Percentiles rank a stretch among this genome's conserved stretches.
These are phyloP conservation scores for Microctonus aethiopoides DNA, from an alignment of 2,888 invertebrate genomes.

Conservation along the genomic window DNA sequence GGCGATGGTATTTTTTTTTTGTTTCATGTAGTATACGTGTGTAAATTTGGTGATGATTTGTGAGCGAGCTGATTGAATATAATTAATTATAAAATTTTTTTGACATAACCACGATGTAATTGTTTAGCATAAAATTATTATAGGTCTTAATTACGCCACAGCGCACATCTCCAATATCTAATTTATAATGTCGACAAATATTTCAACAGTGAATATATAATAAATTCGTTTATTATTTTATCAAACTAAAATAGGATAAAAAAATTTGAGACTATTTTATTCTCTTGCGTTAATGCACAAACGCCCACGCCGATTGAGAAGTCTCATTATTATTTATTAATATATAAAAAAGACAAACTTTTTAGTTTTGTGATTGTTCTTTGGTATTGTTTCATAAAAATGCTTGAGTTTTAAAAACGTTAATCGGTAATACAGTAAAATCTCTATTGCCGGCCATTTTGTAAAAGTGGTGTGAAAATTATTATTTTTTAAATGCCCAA, in stretches of 20 bases:
- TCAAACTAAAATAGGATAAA: constrained; percentile 13
- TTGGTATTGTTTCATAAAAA: constrained; percentile 33
- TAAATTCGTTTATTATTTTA: constrained; percentile 30
- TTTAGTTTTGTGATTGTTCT: constrained; percentile 24
- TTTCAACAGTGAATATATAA: constrained; percentile 33
- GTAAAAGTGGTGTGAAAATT: too few species aligned
- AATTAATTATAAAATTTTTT: neutral
- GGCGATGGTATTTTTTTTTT: constrained; percentile 31
- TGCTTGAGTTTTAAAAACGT: constrained; percentile 32
- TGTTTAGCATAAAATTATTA: constrained; percentile 22
- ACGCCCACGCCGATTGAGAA: neutral
- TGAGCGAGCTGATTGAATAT: constrained; percentile 15
- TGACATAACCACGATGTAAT: constrained; percentile 27
- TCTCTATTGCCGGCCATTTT: too few species aligned
- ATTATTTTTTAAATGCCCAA: too few species aligned
- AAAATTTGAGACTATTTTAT: constrained; percentile 24
- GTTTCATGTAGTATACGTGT: neutral
- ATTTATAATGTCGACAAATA: constrained; percentile 5
- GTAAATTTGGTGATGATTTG: neutral
- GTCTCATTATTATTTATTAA: constrained; percentile 15
- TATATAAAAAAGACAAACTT: constrained; percentile 34
- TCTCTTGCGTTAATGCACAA: neutral
- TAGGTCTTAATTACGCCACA: constrained; percentile 25
- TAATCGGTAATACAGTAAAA: constrained; percentile 1
- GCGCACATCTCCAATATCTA: constrained; percentile 31